Conservation (phyloP, 2,113 vertebrate species). For the Rissa tridactyla region DNA sequence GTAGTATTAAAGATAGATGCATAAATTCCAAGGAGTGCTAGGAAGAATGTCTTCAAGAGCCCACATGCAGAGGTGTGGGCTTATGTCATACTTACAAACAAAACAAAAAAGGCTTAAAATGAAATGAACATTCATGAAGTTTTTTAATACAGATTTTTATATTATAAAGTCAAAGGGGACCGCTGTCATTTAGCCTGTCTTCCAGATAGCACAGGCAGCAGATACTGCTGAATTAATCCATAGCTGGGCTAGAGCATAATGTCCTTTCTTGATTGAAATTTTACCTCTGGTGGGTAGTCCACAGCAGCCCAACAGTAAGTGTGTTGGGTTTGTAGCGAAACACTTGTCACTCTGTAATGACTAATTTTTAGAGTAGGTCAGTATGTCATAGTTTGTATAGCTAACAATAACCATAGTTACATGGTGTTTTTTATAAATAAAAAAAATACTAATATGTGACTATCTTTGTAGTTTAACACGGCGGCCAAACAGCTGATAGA, state of each 20-base stretch:
- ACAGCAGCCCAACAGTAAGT: background rate
- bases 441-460: background rate
- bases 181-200: background rate
- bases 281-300: background rate
- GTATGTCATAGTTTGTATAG: background rate
- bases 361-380: background rate
- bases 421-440: background rate
- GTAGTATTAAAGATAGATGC: background rate
- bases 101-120: background rate
- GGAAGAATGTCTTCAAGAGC: background rate
- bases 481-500: slow-evolving; percentile 95
- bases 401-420: too few relatives aligned
- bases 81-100: background rate
- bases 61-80: background rate
- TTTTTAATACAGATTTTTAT: background rate
- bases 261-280: background rate
- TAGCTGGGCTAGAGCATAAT: background rate
- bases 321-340: background rate
- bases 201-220: background rate
- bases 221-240: background rate
- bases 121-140: background rate
- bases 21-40: background rate
- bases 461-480: slow-evolving; percentile 86
- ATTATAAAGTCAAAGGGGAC: background rate
- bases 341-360: background rate